Conservation (phyloP, 1,140 invertebrate species). For the Philopotamus ludificatus region DNA sequence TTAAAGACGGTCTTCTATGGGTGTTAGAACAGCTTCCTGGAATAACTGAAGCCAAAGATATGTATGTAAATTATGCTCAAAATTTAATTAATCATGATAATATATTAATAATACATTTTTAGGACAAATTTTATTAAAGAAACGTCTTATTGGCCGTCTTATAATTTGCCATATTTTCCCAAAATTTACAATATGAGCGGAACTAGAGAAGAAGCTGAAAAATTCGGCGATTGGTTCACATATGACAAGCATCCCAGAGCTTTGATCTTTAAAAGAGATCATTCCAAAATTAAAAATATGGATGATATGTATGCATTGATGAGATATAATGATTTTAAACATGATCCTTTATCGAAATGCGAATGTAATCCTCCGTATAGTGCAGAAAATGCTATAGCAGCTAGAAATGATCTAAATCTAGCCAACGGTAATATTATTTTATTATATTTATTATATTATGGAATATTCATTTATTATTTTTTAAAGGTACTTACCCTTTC, state of each 20-base stretch:
- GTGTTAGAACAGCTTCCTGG: conserved; percentile 69
- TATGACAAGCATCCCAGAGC: conserved; percentile 66
- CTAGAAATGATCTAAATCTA: conserved; percentile 70
- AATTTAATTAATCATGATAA: background rate
- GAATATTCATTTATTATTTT: too few relatives aligned
- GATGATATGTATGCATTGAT: conserved; percentile 62
- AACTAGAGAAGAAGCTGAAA: conserved; percentile 55
- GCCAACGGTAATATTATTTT: conserved; percentile 53
- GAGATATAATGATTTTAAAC: conserved; percentile 72
- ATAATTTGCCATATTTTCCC: conserved; percentile 71
- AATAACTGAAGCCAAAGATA: conserved; percentile 29
- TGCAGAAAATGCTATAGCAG: conserved; percentile 71
- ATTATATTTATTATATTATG: background rate
- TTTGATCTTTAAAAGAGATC: conserved; percentile 64
- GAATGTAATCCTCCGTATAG: conserved; percentile 70
- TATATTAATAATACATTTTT: background rate
- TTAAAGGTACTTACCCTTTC: conserved; percentile 65
- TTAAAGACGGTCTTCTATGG: conserved; percentile 53
- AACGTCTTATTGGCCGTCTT: conserved; percentile 70
- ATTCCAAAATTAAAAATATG: conserved; percentile 58
- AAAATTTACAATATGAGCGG: conserved; percentile 68
- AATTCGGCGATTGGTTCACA: conserved; percentile 72
- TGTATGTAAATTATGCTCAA: conserved; percentile 29
- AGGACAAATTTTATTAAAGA: conserved; percentile 58
- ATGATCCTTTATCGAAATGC: conserved; percentile 70